Percentiles rank a stretch among this genome's conserved stretches.
These are phyloP conservation scores for Danio albolineatus DNA, from an alignment of 2,797 vertebrate genomes.

Conservation along the genomic window DNA sequence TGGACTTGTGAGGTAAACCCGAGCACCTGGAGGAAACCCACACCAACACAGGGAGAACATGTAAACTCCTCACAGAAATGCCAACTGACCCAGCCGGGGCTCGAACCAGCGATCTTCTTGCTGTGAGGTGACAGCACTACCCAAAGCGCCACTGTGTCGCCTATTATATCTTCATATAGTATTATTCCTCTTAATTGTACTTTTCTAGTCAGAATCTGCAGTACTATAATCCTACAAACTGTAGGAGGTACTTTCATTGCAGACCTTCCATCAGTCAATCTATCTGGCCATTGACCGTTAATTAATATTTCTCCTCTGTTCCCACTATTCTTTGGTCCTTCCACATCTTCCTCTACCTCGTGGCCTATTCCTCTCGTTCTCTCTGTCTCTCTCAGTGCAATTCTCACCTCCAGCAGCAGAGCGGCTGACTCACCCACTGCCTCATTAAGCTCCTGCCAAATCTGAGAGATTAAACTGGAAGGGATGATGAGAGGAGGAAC, in stretches of 20 bases:
- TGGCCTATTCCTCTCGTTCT: constrained; percentile 54
- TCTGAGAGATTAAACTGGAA: constrained; percentile 80
- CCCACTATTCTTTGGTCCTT: constrained; percentile 1
- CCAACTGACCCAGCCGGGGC: no score
- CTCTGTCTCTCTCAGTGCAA: constrained; percentile 70
- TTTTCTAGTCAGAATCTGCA: neutral
- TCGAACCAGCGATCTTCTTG: no score
- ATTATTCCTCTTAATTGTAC: neutral
- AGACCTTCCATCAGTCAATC: constrained; percentile 9
- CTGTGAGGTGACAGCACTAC: no score
- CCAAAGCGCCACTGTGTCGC: no score
- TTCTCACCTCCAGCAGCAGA: constrained; percentile 80
- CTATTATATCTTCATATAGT: neutral
- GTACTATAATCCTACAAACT: neutral
- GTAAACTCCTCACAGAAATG: no score
- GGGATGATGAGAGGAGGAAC: constrained; percentile 64
- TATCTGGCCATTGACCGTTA: constrained; percentile 20
- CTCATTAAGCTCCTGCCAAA: constrained; percentile 80
- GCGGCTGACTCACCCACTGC: constrained; percentile 81
- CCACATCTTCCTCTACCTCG: constrained; percentile 50
- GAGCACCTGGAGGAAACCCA: no score
- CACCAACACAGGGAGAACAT: no score
- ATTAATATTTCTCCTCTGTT: constrained; percentile 20
- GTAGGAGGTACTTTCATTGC: neutral
- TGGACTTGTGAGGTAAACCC: no score